A percentile compares a stretch with the other conserved stretches of the same genome.
Conservation (phyloP, 2,797 vertebrate species). For the Gallirallus australis region DNA sequence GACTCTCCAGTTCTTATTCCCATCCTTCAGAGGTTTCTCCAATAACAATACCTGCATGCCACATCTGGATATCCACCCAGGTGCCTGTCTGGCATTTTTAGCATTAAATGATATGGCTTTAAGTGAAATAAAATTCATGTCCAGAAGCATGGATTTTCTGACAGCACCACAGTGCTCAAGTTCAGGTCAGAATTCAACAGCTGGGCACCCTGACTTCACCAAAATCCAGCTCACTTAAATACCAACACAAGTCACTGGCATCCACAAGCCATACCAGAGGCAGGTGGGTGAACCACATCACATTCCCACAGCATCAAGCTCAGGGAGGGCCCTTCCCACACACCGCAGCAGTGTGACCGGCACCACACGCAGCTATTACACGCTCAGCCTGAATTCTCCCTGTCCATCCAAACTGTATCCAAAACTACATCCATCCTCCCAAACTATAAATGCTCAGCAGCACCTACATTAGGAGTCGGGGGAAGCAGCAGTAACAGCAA, state of each 20-base stretch:
- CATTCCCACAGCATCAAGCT: not conserved
- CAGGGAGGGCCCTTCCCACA: too few species aligned
- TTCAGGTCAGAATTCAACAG: not conserved
- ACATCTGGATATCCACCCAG: not conserved
- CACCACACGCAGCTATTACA: too few species aligned
- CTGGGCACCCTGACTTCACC: not conserved
- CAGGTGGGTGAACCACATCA: not conserved
- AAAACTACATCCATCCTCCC: too few species aligned
- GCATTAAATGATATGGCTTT: not conserved
- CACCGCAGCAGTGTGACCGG: not conserved
- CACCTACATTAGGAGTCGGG: rapidly evolving
- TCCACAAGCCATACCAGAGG: not conserved
- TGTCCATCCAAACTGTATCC: not conserved
- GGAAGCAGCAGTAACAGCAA: not conserved
- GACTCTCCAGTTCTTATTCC: not conserved
- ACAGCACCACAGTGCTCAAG: not conserved
- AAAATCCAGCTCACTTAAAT: not conserved
- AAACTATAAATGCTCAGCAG: not conserved
- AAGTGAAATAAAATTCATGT: not conserved
- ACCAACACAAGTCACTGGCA: too few species aligned
- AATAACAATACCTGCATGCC: not conserved
- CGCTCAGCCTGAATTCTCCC: not conserved
- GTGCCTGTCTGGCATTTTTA: not conserved
- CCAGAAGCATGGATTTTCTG: not conserved
- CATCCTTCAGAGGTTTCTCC: not conserved